Evolutionary conservation across 2,888 invertebrate genomes (phyloP).

Genomic region (Drosophila macrospina): DNA sequence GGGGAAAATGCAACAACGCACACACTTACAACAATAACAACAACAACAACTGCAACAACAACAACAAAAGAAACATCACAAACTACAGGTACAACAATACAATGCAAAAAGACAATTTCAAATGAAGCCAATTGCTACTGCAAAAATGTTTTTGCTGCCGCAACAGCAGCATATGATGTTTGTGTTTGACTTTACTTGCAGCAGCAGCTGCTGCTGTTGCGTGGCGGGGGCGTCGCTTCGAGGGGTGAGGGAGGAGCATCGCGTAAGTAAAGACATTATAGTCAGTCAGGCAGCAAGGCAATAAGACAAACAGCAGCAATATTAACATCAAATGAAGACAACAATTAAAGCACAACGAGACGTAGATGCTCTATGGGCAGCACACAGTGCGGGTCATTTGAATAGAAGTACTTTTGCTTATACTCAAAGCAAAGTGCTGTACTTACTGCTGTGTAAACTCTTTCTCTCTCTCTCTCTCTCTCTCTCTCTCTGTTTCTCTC

Average conservation of each 20-base stretch:
- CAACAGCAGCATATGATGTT: slow-evolving; percentile 64
- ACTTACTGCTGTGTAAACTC: too few relatives aligned
- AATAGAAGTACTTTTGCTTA: background rate
- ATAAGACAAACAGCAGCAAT: slow-evolving; percentile 49
- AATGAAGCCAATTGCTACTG: slow-evolving; percentile 78
- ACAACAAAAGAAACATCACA: slow-evolving; percentile 19
- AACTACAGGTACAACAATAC: slow-evolving; percentile 25
- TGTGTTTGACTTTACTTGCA: slow-evolving; percentile 57
- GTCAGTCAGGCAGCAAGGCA: slow-evolving; percentile 47
- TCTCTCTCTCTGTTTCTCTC: too few relatives aligned
- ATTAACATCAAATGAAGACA: slow-evolving; percentile 34
- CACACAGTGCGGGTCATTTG: background rate
- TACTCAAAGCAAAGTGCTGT: too few relatives aligned
- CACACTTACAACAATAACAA: slow-evolving; percentile 15
- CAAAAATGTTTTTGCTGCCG: slow-evolving; percentile 64
- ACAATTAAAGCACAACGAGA: slow-evolving; percentile 31
- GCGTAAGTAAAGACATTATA: slow-evolving; percentile 74
- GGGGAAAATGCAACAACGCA: slow-evolving; percentile 67
- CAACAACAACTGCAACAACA: slow-evolving; percentile 17
- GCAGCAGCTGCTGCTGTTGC: slow-evolving; percentile 3
- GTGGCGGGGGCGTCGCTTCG: background rate
- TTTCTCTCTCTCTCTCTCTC: too few relatives aligned
- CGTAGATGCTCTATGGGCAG: slow-evolving; percentile 26
- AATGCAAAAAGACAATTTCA: slow-evolving; percentile 68
- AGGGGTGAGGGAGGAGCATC: slow-evolving; percentile 34